Evolutionary conservation across 2,888 invertebrate species (phyloP).

Genomic region (Lymantria dispar): DNA sequence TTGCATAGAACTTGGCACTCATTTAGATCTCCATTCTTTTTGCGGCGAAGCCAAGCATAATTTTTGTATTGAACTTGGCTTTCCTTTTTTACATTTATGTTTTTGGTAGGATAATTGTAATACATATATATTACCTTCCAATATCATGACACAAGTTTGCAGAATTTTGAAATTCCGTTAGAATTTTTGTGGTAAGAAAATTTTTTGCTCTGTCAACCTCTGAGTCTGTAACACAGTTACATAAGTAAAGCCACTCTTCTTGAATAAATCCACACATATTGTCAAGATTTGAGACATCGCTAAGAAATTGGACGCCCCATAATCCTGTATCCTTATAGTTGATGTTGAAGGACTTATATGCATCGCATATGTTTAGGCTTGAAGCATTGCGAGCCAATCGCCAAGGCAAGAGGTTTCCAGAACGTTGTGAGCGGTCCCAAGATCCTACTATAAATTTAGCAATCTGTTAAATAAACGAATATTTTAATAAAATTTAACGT

Average conservation of each 20-base stretch:
- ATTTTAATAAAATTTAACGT: not conserved
- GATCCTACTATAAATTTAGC: constrained; percentile 95
- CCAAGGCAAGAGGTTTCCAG: constrained; percentile 92
- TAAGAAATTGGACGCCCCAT: constrained; percentile 94
- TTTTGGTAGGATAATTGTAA: no score
- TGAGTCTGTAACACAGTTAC: constrained; percentile 90
- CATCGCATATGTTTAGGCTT: constrained; percentile 88
- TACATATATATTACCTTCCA: constrained; percentile 85
- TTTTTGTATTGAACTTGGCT: no score
- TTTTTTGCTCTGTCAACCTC: constrained; percentile 96
- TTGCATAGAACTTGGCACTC: no score
- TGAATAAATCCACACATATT: constrained; percentile 88
- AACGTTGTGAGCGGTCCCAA: constrained; percentile 93
- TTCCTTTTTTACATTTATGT: no score
- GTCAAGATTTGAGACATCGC: constrained; percentile 86
- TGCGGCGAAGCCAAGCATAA: no score
- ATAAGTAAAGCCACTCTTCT: constrained; percentile 92
- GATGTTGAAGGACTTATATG: constrained; percentile 97
- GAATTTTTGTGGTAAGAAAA: constrained; percentile 93
- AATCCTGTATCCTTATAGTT: constrained; percentile 98
- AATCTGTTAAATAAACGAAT: constrained; percentile 1
- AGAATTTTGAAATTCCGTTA: constrained; percentile 93
- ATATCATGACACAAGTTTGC: constrained; percentile 97
- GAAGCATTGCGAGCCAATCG: constrained; percentile 88
- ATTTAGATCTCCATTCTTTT: no score